phyloP scores from a whole-genome alignment of 2,888 invertebrate species.

The Pomacea canaliculata region DNA sequence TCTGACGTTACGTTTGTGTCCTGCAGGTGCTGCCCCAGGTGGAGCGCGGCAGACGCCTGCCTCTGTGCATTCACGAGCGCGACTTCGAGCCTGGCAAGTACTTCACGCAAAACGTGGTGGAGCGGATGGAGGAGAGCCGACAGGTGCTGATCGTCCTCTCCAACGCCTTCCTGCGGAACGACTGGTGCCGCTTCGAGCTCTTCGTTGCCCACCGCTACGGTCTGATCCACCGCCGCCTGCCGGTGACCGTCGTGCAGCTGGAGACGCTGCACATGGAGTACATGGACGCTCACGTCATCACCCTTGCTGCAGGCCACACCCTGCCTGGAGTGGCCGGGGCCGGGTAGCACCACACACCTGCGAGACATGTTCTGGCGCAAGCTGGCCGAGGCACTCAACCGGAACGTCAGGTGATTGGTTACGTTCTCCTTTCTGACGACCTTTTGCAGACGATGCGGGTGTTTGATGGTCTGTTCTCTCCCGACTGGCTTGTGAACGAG shows the following conservation, averaged over 20 bases:
- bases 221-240: slow-evolving; percentile 11
- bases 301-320: slow-evolving; percentile 12
- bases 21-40: slow-evolving; percentile 9
- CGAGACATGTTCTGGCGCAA: slow-evolving; percentile 13
- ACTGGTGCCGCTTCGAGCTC: slow-evolving; percentile 26
- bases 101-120: slow-evolving; percentile 20
- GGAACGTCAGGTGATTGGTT: neutral
- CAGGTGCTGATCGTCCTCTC: slow-evolving; percentile 21
- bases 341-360: neutral
- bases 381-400: slow-evolving; percentile 1
- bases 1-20: neutral
- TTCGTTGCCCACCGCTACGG: slow-evolving; percentile 25
- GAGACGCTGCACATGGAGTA: slow-evolving; percentile 9
- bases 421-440: too few relatives aligned
- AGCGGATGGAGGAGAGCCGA: slow-evolving; percentile 15
- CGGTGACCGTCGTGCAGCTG: slow-evolving; percentile 10
- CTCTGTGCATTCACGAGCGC: slow-evolving; percentile 25
- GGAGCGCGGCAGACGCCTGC: slow-evolving; percentile 9
- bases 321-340: slow-evolving; percentile 17
- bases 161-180: slow-evolving; percentile 22
- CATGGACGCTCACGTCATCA: slow-evolving; percentile 23
- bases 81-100: slow-evolving; percentile 20
- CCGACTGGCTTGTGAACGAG: too few relatives aligned
- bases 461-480: too few relatives aligned
- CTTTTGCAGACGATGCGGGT: too few relatives aligned